These are phyloP conservation scores for Bufotes viridis DNA, from an alignment of 2,797 vertebrate genomes.

Conservation along the genomic window DNA sequence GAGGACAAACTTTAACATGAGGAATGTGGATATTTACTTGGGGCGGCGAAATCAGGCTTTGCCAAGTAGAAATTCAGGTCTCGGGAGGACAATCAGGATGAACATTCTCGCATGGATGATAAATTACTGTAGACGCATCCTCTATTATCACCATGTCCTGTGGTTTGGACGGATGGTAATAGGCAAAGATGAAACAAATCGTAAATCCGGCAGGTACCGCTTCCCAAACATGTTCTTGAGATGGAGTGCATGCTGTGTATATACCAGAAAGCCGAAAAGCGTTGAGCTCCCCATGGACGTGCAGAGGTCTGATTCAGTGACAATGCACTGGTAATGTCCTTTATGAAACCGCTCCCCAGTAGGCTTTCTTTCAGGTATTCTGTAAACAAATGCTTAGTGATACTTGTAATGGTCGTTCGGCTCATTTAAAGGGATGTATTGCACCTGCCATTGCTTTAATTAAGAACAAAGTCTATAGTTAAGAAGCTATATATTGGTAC, in stretches of 20 bases:
- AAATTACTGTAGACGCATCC: conserved; percentile 48
- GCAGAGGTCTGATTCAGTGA: conserved; percentile 31
- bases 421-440: conserved; percentile 25
- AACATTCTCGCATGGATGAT: conserved; percentile 30
- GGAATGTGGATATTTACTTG: conserved; percentile 42
- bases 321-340: conserved; percentile 21
- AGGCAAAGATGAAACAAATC: conserved; percentile 28
- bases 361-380: conserved; percentile 12
- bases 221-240: conserved; percentile 23
- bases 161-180: conserved; percentile 40
- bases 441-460: conserved; percentile 4
- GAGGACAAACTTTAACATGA: conserved; percentile 37
- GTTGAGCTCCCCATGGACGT: conserved; percentile 18
- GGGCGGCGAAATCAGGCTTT: conserved; percentile 28
- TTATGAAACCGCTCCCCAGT: background rate
- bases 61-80: conserved; percentile 37
- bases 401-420: background rate
- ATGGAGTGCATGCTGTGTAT: conserved; percentile 33
- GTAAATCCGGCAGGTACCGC: conserved; percentile 36
- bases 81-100: conserved; percentile 46
- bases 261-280: conserved; percentile 20
- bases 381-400: background rate
- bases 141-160: conserved; percentile 34
- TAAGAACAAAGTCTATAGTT: background rate
- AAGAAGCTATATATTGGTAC: background rate